Evolutionary conservation across 2,888 invertebrate species (phyloP), one percentile per base, ranked within the genome.

Genomic region (Orthosia cruda): DNA sequence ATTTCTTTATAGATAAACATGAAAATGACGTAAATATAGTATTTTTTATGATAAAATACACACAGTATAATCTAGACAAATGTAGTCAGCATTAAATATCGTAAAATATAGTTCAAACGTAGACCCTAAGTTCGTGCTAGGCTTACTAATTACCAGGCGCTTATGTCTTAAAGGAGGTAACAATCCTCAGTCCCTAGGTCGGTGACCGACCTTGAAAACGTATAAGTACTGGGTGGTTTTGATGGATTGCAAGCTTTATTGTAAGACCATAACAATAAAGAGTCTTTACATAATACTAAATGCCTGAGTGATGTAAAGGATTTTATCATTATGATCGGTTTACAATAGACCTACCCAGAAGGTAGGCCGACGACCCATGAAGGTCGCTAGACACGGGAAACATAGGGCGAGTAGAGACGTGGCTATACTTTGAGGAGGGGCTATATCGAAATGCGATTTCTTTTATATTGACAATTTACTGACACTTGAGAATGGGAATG

Each of bases 231-330:
- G 47, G 13, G 4, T 23, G 50, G 16, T 58, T 58, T 58, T 74
- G 79, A 79, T 74, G 32, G 23, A 79, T 78, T 79, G 47, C n/a
- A 32, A 12, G 72, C 23, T 79, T 16, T 58, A 71, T 74, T 74
- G 79, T 71, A 20, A 50, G 26, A n/a, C 40, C 16, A 15, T 45
- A 32, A 80, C 80, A 80, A 80, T 75, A 26, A 16, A 18, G 54
- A 55, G 26, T 55, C 50, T 55, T 73, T 57, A 73, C 49, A 73
- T 73, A 62, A 77, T 23, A 32, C 9, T 57, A 50, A 52, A 50
- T 52, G 40, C 9, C n/a, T 23, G 78, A 78, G n/a, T 15, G 47
- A 70, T 78, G 79, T 45, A 58, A 57, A 32, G 13, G 26, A 57
- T 58, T 50, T 58, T 18, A n/a, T 49, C 20, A 78, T 50, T 47